Percentiles rank a stretch among this genome's conserved stretches.
These are phyloP conservation scores for Eulemur macaco DNA, from an alignment of 2,113 vertebrate species.

Conservation along the genomic window DNA sequence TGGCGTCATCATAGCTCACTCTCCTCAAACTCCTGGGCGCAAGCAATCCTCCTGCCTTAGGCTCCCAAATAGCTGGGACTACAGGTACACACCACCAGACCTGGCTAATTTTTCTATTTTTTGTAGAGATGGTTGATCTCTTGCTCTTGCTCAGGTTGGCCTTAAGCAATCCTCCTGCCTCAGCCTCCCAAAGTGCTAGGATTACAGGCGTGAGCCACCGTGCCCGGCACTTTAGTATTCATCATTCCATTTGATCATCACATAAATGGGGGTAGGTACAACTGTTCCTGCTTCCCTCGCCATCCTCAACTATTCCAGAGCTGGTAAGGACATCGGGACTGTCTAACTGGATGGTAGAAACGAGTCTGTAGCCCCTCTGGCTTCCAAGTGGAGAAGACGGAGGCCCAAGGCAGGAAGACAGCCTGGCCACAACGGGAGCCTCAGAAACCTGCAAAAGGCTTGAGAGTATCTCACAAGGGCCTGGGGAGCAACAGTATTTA, in stretches of 20 bases:
- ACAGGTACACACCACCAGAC: not conserved
- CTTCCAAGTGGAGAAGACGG: not conserved
- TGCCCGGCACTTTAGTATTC: not conserved
- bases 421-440: not conserved
- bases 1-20: not conserved
- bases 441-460: not conserved
- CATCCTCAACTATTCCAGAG: not conserved
- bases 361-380: not conserved
- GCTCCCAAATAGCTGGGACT: not conserved
- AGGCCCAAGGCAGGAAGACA: not conserved
- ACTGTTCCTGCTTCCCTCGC: not conserved
- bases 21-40: not conserved
- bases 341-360: not conserved
- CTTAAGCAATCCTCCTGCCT: not conserved
- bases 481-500: not conserved
- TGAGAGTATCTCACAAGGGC: not conserved
- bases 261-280: not conserved
- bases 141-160: not conserved
- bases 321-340: not conserved
- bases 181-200: not conserved
- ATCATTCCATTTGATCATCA: not conserved
- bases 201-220: not conserved
- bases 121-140: not conserved
- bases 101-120: not conserved
- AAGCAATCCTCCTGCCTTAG: not conserved